A percentile compares a stretch with the other conserved stretches of the same genome.
Evolutionary conservation across 2,797 vertebrate genomes (phyloP).

Genomic region (Phrynocephalus vlangalii): DNA sequence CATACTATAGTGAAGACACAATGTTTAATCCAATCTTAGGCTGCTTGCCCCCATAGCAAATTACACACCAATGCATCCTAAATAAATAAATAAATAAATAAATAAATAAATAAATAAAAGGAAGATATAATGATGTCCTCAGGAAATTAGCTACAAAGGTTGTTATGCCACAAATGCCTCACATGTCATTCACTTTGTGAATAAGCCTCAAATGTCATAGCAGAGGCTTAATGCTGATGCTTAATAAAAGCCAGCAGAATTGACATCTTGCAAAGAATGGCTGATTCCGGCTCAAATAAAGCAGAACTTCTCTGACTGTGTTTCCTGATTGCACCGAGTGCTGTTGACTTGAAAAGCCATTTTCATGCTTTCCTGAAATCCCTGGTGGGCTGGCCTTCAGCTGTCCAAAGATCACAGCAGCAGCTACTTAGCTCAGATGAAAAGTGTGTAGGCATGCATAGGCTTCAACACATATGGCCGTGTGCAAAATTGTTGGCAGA

Average conservation of each 20-base stretch:
- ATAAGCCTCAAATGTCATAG: neutral
- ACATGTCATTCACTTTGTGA: no score
- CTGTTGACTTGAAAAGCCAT: constrained; percentile 47
- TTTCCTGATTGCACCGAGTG: constrained; percentile 29
- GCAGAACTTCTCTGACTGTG: constrained; percentile 30
- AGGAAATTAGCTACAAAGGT: constrained; percentile 27
- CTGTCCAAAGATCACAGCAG: constrained; percentile 16
- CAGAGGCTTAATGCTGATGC: neutral
- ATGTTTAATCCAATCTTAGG: no score
- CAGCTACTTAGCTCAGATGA: constrained; percentile 49
- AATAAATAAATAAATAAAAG: neutral
- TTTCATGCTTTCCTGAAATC: constrained; percentile 35
- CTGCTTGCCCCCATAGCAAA: neutral
- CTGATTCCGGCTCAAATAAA: constrained; percentile 48
- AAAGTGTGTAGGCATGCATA: constrained; percentile 16
- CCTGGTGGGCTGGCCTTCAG: constrained; percentile 29
- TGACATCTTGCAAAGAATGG: constrained; percentile 22
- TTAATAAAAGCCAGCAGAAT: constrained; percentile 36
- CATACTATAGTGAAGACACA: neutral
- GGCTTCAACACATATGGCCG: constrained; percentile 2
- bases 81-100: neutral
- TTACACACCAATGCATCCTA: neutral
- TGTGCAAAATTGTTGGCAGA: neutral
- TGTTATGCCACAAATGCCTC: constrained; percentile 18
- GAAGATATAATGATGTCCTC: neutral